phyloP scores from a whole-genome alignment of 2,797 vertebrate species.

The Holocentrus rufus region DNA sequence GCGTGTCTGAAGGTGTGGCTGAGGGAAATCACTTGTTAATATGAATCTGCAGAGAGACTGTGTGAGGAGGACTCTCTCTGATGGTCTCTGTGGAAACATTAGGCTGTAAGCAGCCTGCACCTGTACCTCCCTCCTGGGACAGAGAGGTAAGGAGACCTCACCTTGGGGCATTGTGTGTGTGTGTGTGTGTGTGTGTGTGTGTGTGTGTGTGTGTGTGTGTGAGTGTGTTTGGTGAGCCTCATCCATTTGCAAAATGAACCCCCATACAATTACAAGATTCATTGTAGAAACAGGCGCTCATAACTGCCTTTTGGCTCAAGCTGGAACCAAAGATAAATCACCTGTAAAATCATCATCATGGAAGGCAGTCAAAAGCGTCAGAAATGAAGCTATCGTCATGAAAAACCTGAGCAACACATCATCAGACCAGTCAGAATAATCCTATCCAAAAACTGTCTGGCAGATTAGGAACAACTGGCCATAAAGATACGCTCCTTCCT shows the following conservation, averaged over 20 bases:
- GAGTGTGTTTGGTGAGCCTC: too few species aligned
- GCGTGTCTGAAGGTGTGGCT: slow-evolving; percentile 75
- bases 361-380: neutral
- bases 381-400: neutral
- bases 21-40: slow-evolving; percentile 76
- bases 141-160: slow-evolving; percentile 54
- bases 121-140: slow-evolving; percentile 69
- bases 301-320: slow-evolving; percentile 18
- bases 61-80: slow-evolving; percentile 74
- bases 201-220: too few species aligned
- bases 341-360: slow-evolving; percentile 1
- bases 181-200: slow-evolving; percentile 6
- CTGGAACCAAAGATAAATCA: slow-evolving; percentile 11
- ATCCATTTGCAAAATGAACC: slow-evolving; percentile 60
- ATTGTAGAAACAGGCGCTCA: slow-evolving; percentile 32
- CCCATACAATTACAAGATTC: slow-evolving; percentile 54
- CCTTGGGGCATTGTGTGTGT: slow-evolving; percentile 54
- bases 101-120: slow-evolving; percentile 77
- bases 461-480: slow-evolving; percentile 12
- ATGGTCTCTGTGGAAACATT: slow-evolving; percentile 86
- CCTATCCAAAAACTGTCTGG: neutral
- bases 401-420: neutral
- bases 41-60: slow-evolving; percentile 76
- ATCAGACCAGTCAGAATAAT: neutral
- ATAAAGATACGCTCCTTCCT: neutral